A percentile compares a stretch with the other conserved stretches of the same genome.
Evolutionary conservation across 1,140 invertebrate species (phyloP).

Genomic region (Sarcophaga peregrina): DNA sequence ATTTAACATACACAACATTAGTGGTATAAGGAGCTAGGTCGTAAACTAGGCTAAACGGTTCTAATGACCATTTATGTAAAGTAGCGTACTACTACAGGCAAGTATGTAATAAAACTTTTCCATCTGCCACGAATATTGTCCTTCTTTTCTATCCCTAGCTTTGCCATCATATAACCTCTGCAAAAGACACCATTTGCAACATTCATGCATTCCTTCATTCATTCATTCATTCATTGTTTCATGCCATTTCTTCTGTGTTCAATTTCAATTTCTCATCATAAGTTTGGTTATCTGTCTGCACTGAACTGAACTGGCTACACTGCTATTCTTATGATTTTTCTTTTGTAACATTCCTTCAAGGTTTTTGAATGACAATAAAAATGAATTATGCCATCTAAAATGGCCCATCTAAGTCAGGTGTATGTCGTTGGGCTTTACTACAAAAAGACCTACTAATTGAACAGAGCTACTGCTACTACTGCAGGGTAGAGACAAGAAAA

Average conservation of each 20-base stretch:
- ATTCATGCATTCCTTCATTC: neutral
- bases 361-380: slow-evolving; percentile 28
- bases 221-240: neutral
- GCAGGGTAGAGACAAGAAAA: neutral
- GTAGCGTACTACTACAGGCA: too few relatives aligned
- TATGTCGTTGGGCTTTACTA: neutral
- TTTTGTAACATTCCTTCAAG: neutral
- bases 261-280: too few relatives aligned
- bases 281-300: too few relatives aligned
- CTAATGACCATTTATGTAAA: too few relatives aligned
- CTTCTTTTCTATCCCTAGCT: neutral
- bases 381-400: slow-evolving; percentile 13
- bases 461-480: neutral
- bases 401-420: neutral
- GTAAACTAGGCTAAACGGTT: too few relatives aligned
- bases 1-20: too few relatives aligned
- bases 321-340: neutral
- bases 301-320: too few relatives aligned
- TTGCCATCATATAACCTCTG: slow-evolving; percentile 3
- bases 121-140: too few relatives aligned
- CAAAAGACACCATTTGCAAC: neutral
- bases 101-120: too few relatives aligned
- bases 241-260: neutral
- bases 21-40: too few relatives aligned
- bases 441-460: neutral